Conservation (phyloP, 2,888 invertebrate species). For the Linnaemya tessellans region DNA sequence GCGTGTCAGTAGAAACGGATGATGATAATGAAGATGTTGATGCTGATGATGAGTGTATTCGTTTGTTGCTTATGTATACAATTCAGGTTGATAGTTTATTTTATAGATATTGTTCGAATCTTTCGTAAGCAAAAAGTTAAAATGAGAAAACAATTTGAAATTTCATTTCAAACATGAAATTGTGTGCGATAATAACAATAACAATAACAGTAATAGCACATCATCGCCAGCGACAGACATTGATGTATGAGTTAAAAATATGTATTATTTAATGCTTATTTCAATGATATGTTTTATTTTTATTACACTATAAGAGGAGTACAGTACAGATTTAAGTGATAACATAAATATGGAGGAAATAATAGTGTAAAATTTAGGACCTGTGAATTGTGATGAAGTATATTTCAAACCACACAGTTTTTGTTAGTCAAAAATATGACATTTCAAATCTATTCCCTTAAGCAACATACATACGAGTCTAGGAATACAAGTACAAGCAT, state of each 20-base stretch:
- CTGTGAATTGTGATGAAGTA: not conserved
- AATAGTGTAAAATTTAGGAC: too few relatives aligned
- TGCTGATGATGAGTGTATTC: not conserved
- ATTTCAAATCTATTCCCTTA: too few relatives aligned
- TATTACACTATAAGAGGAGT: not conserved
- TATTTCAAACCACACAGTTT: not conserved
- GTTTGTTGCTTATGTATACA: not conserved
- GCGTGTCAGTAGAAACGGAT: not conserved
- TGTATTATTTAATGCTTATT: conserved; percentile 1
- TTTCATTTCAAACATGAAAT: conserved; percentile 28
- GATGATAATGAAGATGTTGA: not conserved
- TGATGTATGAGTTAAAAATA: conserved; percentile 29
- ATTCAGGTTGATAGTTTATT: conserved; percentile 5
- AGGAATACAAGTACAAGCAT: too few relatives aligned
- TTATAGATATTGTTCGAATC: conserved; percentile 10
- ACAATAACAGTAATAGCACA: conserved; percentile 26
- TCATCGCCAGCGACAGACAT: conserved; percentile 13
- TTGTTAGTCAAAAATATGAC: not conserved
- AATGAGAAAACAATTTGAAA: conserved; percentile 34
- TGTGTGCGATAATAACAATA: conserved; percentile 38
- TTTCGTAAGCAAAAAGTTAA: conserved; percentile 27
- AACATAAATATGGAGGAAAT: not conserved
- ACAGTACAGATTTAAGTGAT: not conserved
- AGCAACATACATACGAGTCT: too few relatives aligned
- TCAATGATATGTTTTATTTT: conserved; percentile 1